phyloP scores from a whole-genome alignment of 2,797 vertebrate genomes.

The Ficedula albicollis region DNA sequence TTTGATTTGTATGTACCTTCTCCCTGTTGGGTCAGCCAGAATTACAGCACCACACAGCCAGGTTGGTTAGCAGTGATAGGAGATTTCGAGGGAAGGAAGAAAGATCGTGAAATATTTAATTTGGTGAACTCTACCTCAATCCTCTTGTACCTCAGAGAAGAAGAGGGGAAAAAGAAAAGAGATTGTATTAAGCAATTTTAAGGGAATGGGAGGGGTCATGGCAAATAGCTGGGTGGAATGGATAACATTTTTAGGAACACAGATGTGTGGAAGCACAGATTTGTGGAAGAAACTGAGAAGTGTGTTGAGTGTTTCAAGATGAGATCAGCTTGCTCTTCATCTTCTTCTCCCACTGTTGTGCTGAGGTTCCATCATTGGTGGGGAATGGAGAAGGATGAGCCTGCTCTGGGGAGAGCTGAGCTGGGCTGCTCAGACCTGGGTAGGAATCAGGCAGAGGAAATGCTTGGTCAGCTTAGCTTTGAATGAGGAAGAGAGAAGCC shows the following conservation, averaged over 20 bases:
- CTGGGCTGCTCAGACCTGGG: neutral
- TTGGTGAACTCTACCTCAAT: neutral
- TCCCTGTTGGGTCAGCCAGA: neutral
- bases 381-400: neutral
- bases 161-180: no score
- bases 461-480: neutral
- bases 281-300: neutral
- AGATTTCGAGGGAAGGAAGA: neutral
- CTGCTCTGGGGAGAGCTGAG: neutral
- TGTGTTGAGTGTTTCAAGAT: neutral
- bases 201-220: neutral
- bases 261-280: accelerated
- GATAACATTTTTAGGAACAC: neutral
- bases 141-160: neutral
- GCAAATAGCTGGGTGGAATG: neutral
- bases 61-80: neutral
- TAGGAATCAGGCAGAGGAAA: neutral
- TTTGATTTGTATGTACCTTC: neutral
- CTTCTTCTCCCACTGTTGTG: neutral
- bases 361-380: neutral
- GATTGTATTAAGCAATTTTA: neutral
- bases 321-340: neutral
- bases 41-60: neutral
- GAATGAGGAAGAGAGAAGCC: neutral
- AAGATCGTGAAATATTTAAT: neutral